Percentiles rank a stretch among this genome's conserved stretches.
Conservation (phyloP, 2,888 invertebrate genomes). For the Scelioninae gen. 2 region DNA sequence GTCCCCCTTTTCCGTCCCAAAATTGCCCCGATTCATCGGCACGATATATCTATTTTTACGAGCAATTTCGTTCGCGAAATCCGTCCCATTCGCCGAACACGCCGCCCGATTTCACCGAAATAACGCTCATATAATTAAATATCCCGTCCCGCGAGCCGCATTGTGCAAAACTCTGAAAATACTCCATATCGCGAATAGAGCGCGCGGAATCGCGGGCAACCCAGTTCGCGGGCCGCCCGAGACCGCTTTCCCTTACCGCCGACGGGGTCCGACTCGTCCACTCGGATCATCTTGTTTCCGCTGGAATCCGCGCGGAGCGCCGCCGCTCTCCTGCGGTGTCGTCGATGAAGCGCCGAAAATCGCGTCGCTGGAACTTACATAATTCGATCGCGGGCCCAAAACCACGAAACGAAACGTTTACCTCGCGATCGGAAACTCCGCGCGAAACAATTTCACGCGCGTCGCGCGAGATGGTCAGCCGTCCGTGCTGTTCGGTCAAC, state of each 20-base stretch:
- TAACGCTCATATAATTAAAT: constrained; percentile 46
- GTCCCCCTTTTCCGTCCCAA: too few relatives aligned
- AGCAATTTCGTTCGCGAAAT: constrained; percentile 28
- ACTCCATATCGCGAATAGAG: constrained; percentile 40
- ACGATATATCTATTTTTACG: constrained; percentile 33
- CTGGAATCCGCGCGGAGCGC: constrained; percentile 18
- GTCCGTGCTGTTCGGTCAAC: too few relatives aligned
- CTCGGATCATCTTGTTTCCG: constrained; percentile 84
- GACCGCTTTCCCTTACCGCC: constrained; percentile 73
- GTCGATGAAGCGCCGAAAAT: constrained; percentile 12
- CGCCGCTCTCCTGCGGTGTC: neutral
- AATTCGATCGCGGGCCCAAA: too few relatives aligned
- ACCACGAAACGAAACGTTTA: too few relatives aligned
- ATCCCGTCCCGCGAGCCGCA: constrained; percentile 18
- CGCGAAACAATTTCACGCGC: too few relatives aligned
- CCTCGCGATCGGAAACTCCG: too few relatives aligned
- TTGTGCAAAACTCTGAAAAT: constrained; percentile 52
- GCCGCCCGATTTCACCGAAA: constrained; percentile 26
- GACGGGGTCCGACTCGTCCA: constrained; percentile 92
- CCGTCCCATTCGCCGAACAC: constrained; percentile 12
- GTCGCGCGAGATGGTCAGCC: too few relatives aligned
- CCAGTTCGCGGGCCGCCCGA: constrained; percentile 36
- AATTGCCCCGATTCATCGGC: too few relatives aligned
- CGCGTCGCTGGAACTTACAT: neutral
- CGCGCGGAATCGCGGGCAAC: constrained; percentile 33